Evolutionary conservation across 2,888 invertebrate species (phyloP).

Genomic region (Margaritifera margaritifera): DNA sequence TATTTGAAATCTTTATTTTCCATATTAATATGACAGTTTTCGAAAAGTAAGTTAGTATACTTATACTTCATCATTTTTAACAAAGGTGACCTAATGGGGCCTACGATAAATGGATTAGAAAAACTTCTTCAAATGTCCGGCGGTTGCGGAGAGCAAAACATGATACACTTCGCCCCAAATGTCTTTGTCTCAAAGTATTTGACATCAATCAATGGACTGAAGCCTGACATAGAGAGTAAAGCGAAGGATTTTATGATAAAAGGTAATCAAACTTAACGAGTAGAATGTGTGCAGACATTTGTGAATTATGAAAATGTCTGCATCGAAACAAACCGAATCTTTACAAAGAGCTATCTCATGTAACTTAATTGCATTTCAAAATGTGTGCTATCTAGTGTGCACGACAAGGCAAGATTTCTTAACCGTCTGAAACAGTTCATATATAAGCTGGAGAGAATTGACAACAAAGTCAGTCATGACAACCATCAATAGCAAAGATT

Average conservation of each 20-base stretch:
- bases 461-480: too few relatives aligned
- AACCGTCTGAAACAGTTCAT: too few relatives aligned
- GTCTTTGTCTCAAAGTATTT: conserved; percentile 89
- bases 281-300: too few relatives aligned
- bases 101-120: conserved; percentile 83
- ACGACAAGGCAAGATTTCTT: too few relatives aligned
- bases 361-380: too few relatives aligned
- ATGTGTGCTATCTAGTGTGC: too few relatives aligned
- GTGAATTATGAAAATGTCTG: too few relatives aligned
- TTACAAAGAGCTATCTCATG: too few relatives aligned
- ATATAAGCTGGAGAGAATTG: too few relatives aligned
- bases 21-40: not conserved
- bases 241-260: conserved; percentile 44
- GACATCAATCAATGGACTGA: conserved; percentile 80
- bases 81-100: conserved; percentile 83
- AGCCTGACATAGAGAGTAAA: conserved; percentile 79
- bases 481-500: too few relatives aligned
- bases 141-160: conserved; percentile 93
- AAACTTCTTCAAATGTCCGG: conserved; percentile 84
- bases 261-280: conserved; percentile 1
- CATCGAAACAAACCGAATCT: too few relatives aligned
- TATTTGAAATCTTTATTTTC: not conserved
- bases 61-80: conserved; percentile 1
- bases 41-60: too few relatives aligned
- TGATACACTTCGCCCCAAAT: conserved; percentile 91